Evolutionary conservation across 1,140 invertebrate species (phyloP).

Genomic region (Drosophila sp.): DNA sequence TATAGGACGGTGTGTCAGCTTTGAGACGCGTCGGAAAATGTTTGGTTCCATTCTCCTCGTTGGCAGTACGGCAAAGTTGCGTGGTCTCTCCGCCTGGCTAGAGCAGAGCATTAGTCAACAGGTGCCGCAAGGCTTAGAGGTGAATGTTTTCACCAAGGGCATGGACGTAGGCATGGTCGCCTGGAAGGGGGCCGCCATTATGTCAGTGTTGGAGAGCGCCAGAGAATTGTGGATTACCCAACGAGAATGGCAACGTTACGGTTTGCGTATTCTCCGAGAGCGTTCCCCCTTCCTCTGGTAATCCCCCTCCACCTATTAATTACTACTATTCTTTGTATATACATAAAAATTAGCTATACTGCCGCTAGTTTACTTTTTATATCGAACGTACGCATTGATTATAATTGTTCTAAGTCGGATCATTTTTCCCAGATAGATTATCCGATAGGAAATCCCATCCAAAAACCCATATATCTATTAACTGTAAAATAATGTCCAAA

Average conservation of each 20-base stretch:
- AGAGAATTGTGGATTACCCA: constrained; percentile 96
- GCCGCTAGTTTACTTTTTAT: constrained; percentile 15
- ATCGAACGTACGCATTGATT: constrained; percentile 16
- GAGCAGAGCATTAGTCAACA: constrained; percentile 91
- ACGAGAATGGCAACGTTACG: constrained; percentile 93
- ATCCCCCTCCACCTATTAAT: constrained; percentile 13
- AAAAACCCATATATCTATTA: too few relatives aligned
- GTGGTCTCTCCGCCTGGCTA: constrained; percentile 94
- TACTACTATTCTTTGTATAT: background rate
- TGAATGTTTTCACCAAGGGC: constrained; percentile 88
- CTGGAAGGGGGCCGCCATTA: constrained; percentile 97
- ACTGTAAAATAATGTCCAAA: background rate
- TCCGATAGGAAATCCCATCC: too few relatives aligned
- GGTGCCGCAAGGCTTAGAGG: constrained; percentile 60
- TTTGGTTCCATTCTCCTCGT: constrained; percentile 96
- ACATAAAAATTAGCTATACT: too few relatives aligned
- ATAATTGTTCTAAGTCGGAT: too few relatives aligned
- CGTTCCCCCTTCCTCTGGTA: constrained; percentile 93
- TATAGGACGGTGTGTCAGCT: constrained; percentile 94
- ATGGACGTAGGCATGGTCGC: constrained; percentile 94
- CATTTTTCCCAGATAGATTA: too few relatives aligned
- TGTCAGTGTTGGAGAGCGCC: constrained; percentile 96
- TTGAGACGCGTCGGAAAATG: constrained; percentile 97
- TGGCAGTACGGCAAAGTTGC: constrained; percentile 95
- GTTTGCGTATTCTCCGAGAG: constrained; percentile 94